Percentiles rank a stretch among this genome's conserved stretches.
Conservation (phyloP, 2,888 invertebrate genomes). For the Sericinus montela region DNA sequence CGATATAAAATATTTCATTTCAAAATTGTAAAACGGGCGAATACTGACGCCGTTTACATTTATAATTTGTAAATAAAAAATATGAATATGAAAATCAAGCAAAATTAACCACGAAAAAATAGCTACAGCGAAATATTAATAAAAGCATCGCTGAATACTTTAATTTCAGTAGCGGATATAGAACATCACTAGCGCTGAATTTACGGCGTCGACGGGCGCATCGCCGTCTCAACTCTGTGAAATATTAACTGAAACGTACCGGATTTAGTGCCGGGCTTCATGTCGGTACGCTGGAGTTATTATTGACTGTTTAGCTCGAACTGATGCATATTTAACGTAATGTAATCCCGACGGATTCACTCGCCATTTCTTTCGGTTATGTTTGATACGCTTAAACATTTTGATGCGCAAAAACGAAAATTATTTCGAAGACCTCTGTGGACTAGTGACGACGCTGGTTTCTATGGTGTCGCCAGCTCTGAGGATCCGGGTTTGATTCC, state of each 20-base stretch:
- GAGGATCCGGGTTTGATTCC: too few relatives aligned
- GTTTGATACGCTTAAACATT: neutral
- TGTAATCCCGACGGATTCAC: neutral
- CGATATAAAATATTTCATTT: too few relatives aligned
- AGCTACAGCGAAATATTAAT: too few relatives aligned
- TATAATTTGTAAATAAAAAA: too few relatives aligned
- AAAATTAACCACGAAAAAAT: too few relatives aligned
- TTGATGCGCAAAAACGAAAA: too few relatives aligned
- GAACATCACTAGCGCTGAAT: conserved; percentile 36
- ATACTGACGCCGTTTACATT: too few relatives aligned
- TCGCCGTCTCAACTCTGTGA: conserved; percentile 41
- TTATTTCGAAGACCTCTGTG: too few relatives aligned
- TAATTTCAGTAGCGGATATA: neutral
- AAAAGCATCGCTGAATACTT: neutral
- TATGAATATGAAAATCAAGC: too few relatives aligned
- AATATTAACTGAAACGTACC: conserved; percentile 53
- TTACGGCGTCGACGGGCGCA: conserved; percentile 37
- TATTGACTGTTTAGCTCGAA: conserved; percentile 37
- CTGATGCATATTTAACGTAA: conserved; percentile 12
- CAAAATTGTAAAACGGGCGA: too few relatives aligned
- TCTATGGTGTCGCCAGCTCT: too few relatives aligned
- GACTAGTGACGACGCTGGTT: too few relatives aligned
- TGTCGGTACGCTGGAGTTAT: conserved; percentile 29
- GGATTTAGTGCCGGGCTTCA: conserved; percentile 43
- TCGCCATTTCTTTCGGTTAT: neutral